Conservation (phyloP, 2,113 vertebrate species). For the Cettia cetti region DNA sequence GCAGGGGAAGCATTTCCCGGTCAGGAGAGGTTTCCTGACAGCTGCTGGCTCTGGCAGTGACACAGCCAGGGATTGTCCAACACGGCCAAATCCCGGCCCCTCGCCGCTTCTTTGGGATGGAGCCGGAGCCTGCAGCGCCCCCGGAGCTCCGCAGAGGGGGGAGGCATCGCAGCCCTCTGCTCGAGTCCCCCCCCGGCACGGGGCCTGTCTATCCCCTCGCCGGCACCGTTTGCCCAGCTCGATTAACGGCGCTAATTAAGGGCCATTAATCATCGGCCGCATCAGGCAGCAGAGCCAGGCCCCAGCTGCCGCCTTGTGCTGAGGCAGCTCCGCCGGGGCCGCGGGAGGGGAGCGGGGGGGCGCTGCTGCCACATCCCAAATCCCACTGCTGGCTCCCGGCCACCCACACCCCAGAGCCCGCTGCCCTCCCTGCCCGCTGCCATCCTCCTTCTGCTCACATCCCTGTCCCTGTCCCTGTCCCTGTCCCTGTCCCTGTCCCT, state of each 20-base stretch:
- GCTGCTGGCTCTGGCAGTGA: not conserved
- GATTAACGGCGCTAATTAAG: slow-evolving; percentile 44
- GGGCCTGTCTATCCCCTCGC: not conserved
- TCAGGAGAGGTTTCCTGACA: slow-evolving; percentile 25
- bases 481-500: too few relatives aligned
- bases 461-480: too few relatives aligned
- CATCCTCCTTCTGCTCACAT: too few relatives aligned
- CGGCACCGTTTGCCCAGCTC: slow-evolving; percentile 31
- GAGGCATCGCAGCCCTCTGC: not conserved
- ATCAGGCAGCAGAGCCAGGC: not conserved
- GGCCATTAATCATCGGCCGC: slow-evolving; percentile 40
- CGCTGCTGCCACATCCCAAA: not conserved
- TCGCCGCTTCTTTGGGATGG: fast-evolving
- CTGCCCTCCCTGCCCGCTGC: too few relatives aligned
- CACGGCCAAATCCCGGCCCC: not conserved
- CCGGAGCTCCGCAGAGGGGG: fast-evolving
- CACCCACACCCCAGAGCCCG: fast-evolving
- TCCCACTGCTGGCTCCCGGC: not conserved
- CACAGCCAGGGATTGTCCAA: not conserved
- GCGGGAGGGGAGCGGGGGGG: not conserved
- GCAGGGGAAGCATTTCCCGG: not conserved
- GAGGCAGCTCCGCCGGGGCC: not conserved
- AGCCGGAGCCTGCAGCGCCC: not conserved
- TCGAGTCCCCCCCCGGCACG: not conserved
- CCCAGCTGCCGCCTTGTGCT: not conserved